These are phyloP conservation scores for Picathartes gymnocephalus DNA, from an alignment of 2,113 vertebrate genomes.

Conservation along the genomic window DNA sequence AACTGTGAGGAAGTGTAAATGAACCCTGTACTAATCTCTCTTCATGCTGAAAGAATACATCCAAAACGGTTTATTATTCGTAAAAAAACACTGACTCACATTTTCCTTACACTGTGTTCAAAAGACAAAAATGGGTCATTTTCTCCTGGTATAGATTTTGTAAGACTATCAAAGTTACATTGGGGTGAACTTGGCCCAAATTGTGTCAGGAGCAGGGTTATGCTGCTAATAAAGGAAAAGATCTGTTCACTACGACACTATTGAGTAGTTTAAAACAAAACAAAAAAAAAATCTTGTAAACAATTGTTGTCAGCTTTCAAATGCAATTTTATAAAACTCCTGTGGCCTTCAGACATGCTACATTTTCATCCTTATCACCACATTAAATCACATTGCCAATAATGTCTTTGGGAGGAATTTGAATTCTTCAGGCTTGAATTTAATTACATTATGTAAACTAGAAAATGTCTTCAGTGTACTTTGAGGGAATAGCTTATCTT, in stretches of 20 bases:
- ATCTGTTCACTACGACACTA: neutral
- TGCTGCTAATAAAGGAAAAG: neutral
- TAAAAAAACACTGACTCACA: neutral
- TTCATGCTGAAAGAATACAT: neutral
- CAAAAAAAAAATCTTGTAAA: neutral
- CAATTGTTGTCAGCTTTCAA: slow-evolving; percentile 54
- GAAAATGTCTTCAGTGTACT: slow-evolving; percentile 58
- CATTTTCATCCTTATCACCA: slow-evolving; percentile 50
- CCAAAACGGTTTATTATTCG: neutral
- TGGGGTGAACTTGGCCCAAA: neutral
- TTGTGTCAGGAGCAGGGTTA: neutral
- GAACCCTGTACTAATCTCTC: neutral
- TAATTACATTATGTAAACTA: slow-evolving; percentile 77
- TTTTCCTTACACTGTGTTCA: neutral
- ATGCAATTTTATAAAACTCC: slow-evolving; percentile 42
- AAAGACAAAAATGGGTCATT: neutral
- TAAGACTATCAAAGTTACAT: neutral
- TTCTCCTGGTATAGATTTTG: neutral
- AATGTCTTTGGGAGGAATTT: slow-evolving; percentile 63
- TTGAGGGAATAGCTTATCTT: slow-evolving; percentile 43
- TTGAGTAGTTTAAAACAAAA: neutral
- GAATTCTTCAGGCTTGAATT: slow-evolving; percentile 71
- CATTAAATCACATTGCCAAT: slow-evolving; percentile 64
- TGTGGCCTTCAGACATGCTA: slow-evolving; percentile 20
- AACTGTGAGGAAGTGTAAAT: neutral